Evolutionary conservation across 2,888 invertebrate species (phyloP).

Genomic region (Rhopalosiphum nymphaeae): DNA sequence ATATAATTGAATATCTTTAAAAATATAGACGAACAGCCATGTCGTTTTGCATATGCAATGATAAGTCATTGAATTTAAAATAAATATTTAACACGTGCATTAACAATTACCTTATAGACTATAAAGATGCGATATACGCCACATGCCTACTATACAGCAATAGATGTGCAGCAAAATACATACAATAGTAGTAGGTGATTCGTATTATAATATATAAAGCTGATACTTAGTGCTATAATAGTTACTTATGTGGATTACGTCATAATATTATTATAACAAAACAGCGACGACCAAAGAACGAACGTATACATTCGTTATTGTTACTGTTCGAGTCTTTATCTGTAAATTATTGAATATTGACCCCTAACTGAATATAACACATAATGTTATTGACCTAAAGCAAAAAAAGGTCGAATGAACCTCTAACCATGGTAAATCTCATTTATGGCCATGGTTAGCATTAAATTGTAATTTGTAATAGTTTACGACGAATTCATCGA

Average conservation of each 20-base stretch:
- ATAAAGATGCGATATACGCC: neutral
- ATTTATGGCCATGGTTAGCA: neutral
- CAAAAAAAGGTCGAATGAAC: neutral
- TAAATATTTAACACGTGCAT: neutral
- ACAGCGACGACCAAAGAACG: neutral
- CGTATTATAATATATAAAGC: neutral
- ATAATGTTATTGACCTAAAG: neutral
- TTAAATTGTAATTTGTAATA: neutral
- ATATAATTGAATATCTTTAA: neutral
- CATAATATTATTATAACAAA: neutral
- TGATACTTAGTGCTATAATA: neutral
- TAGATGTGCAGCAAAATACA: neutral
- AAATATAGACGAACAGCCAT: neutral
- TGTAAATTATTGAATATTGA: neutral
- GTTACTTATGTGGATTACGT: neutral
- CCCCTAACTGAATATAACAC: neutral
- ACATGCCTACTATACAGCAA: neutral
- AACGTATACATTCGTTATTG: neutral
- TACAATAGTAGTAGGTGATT: neutral
- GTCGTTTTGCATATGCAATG: neutral
- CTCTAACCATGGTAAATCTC: neutral
- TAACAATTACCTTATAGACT: neutral
- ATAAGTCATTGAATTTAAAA: neutral
- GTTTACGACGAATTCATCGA: neutral
- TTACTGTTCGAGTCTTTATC: neutral